A percentile compares a stretch with the other conserved stretches of the same genome.
Evolutionary conservation across 2,888 invertebrate genomes (phyloP).

Genomic region (Liodrosophila aerea): DNA sequence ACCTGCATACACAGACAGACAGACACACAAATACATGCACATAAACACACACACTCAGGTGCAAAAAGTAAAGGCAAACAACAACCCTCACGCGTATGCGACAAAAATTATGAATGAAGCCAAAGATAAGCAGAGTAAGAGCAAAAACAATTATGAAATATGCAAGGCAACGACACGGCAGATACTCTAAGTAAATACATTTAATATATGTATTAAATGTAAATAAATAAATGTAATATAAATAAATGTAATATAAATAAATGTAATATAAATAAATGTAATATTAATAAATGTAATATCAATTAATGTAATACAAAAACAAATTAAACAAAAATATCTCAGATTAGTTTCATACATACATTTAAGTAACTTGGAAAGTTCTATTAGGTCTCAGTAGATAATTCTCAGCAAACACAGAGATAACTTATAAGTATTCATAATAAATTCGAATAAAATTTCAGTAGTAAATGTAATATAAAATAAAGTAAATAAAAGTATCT

Average conservation of each 20-base stretch:
- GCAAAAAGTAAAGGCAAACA: slow-evolving; percentile 39
- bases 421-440: too few species aligned
- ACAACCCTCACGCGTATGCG: slow-evolving; percentile 54
- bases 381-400: not conserved
- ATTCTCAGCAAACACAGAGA: not conserved
- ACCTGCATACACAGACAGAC: slow-evolving; percentile 32
- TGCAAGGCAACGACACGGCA: slow-evolving; percentile 13
- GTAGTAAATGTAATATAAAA: too few species aligned
- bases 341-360: too few species aligned
- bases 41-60: slow-evolving; percentile 27
- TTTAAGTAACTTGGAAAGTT: not conserved
- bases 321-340: too few species aligned
- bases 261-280: too few species aligned
- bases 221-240: not conserved
- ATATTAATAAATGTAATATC: too few species aligned
- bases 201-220: not conserved
- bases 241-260: too few species aligned
- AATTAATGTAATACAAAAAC: too few species aligned
- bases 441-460: too few species aligned
- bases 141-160: slow-evolving; percentile 26
- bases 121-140: slow-evolving; percentile 55
- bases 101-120: slow-evolving; percentile 74
- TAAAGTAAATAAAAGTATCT: too few species aligned
- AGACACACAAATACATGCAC: slow-evolving; percentile 7
- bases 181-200: slow-evolving; percentile 19